Conservation (phyloP, 1,140 invertebrate genomes). For the Leptinotarsa defecta region DNA sequence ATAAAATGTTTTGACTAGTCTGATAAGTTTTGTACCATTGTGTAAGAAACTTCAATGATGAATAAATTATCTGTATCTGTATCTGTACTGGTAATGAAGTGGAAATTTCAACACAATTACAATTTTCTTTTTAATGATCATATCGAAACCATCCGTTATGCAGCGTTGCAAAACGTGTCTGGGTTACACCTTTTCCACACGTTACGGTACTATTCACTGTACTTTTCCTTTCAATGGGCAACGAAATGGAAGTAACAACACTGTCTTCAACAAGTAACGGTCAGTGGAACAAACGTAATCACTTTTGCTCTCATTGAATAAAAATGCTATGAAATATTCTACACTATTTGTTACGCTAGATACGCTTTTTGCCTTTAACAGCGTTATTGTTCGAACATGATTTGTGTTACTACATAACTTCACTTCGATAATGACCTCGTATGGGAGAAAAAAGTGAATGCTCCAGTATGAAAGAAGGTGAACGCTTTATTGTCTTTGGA, state of each 20-base stretch:
- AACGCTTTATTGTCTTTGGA: too few species aligned
- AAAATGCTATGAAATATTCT: neutral
- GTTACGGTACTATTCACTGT: too few species aligned
- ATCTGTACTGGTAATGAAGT: too few species aligned
- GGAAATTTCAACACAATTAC: neutral
- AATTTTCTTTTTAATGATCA: neutral
- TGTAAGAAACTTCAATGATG: too few species aligned
- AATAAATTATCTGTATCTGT: too few species aligned
- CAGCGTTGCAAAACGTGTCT: neutral
- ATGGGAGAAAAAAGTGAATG: neutral
- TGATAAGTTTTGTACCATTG: too few species aligned
- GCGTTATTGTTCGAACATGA: neutral
- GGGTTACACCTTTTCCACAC: too few species aligned
- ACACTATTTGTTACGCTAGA: neutral
- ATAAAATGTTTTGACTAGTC: too few species aligned
- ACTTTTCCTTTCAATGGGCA: too few species aligned
- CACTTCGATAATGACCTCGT: neutral
- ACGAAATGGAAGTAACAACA: neutral
- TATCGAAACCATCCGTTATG: neutral
- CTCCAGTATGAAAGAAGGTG: neutral
- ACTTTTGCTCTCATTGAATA: slow-evolving; percentile 5
- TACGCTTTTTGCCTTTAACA: neutral
- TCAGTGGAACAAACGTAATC: neutral
- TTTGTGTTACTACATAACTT: neutral
- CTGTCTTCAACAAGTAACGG: neutral